These are phyloP conservation scores for Anarsia innoxiella DNA, from an alignment of 2,888 invertebrate genomes.

Conservation along the genomic window DNA sequence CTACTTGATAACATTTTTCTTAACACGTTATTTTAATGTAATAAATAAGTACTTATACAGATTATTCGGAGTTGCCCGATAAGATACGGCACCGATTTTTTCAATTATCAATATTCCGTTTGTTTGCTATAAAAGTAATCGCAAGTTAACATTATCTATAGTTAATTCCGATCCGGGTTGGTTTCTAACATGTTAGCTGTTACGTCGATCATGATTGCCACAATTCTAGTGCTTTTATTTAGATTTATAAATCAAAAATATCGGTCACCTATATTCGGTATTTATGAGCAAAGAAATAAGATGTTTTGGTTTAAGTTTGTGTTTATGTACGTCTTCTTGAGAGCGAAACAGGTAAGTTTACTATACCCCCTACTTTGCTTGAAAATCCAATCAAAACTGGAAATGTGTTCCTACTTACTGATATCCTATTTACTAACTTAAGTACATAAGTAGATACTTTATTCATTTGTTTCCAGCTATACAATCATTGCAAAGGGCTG, in stretches of 20 bases:
- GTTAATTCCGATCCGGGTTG: too few relatives aligned
- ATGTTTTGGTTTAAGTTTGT: conserved; percentile 68
- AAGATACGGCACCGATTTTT: too few relatives aligned
- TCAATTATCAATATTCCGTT: too few relatives aligned
- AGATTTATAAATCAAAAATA: conserved; percentile 43
- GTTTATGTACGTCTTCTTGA: conserved; percentile 57
- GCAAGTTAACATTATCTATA: too few relatives aligned
- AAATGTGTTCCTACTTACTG: background rate
- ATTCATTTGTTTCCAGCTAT: conserved; percentile 42
- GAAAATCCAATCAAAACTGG: background rate
- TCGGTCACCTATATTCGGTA: conserved; percentile 58
- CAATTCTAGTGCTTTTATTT: conserved; percentile 23
- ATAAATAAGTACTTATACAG: too few relatives aligned
- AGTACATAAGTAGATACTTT: too few relatives aligned
- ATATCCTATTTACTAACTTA: too few relatives aligned
- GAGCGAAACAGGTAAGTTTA: conserved; percentile 58
- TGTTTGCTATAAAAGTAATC: too few relatives aligned
- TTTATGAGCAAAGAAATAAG: conserved; percentile 68
- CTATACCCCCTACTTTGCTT: too few relatives aligned
- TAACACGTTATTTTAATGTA: too few relatives aligned
- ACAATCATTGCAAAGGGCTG: conserved; percentile 31
- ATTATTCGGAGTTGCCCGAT: too few relatives aligned
- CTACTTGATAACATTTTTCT: too few relatives aligned
- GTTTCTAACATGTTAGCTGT: background rate
- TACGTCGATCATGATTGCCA: background rate